A percentile compares a stretch with the other conserved stretches of the same genome.
These are phyloP conservation scores for Phalacrocorax carbo DNA, from an alignment of 2,113 vertebrate species.

Conservation along the genomic window DNA sequence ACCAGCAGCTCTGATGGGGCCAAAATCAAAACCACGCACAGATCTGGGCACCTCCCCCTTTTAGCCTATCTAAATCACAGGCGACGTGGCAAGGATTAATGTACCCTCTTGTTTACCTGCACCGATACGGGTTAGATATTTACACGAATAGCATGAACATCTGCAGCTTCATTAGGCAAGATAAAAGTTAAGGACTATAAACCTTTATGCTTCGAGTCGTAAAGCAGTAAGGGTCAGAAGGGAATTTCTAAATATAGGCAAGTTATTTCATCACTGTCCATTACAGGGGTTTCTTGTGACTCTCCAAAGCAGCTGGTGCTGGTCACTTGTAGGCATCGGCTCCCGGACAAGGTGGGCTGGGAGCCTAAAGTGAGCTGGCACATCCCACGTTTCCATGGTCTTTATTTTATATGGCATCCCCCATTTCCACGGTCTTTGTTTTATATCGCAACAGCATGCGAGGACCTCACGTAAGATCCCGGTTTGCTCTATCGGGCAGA, in stretches of 20 bases:
- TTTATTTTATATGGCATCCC: neutral
- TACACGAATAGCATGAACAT: neutral
- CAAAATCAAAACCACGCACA: neutral
- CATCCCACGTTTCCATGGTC: neutral
- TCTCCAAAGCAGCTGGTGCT: neutral
- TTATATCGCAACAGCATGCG: rapidly evolving
- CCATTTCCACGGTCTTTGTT: neutral
- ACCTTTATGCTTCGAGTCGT: conserved; percentile 13
- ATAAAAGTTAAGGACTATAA: conserved; percentile 46
- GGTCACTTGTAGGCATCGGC: neutral
- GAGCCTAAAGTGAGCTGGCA: neutral
- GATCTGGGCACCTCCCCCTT: neutral
- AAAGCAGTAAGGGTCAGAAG: conserved; percentile 33
- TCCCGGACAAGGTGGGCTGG: neutral
- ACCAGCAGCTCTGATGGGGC: neutral
- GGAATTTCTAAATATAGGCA: neutral
- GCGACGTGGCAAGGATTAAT: neutral
- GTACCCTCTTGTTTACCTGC: conserved; percentile 2
- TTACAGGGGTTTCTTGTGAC: neutral
- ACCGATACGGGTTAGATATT: neutral
- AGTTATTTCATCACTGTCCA: neutral
- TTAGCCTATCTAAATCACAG: neutral
- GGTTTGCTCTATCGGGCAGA: neutral
- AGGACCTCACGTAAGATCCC: neutral
- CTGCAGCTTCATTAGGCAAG: conserved; percentile 49